phyloP scores from a whole-genome alignment of 1,140 invertebrate species.

The Zaprionus taronus region DNA sequence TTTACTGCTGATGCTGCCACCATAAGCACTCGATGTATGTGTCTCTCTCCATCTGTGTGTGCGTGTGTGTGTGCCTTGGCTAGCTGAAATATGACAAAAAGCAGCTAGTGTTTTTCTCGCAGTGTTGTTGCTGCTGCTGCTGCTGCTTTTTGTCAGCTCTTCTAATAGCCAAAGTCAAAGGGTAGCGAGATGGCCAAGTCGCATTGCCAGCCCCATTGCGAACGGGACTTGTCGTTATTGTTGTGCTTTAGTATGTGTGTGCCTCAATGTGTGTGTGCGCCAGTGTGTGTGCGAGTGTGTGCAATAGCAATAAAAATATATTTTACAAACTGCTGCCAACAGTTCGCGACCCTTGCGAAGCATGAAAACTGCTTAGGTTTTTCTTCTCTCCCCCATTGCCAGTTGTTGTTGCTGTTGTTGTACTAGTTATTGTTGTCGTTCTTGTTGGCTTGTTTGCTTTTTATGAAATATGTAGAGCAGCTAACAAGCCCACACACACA shows the following conservation, averaged over 20 bases:
- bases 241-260: slow-evolving; percentile 34
- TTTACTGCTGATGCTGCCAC: slow-evolving; percentile 36
- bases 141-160: slow-evolving; percentile 66
- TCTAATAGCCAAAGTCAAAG: slow-evolving; percentile 77
- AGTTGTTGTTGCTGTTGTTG: slow-evolving; percentile 18
- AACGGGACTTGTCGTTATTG: slow-evolving; percentile 57
- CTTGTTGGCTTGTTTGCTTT: slow-evolving; percentile 54
- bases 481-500: slow-evolving; percentile 54
- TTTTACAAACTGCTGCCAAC: slow-evolving; percentile 78
- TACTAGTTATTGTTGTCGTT: slow-evolving; percentile 51
- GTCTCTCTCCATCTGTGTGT: not conserved
- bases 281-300: slow-evolving; percentile 52
- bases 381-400: slow-evolving; percentile 20
- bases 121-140: slow-evolving; percentile 31
- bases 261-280: slow-evolving; percentile 13
- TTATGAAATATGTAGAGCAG: slow-evolving; percentile 76
- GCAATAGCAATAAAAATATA: slow-evolving; percentile 81
- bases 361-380: slow-evolving; percentile 72
- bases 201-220: slow-evolving; percentile 37
- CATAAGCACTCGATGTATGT: slow-evolving; percentile 28
- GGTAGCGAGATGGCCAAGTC: slow-evolving; percentile 34
- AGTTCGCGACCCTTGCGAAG: slow-evolving; percentile 59
- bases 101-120: slow-evolving; percentile 62
- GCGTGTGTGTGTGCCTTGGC: slow-evolving; percentile 27
- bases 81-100: slow-evolving; percentile 78